Base-by-base conservation (phyloP, 2,888 invertebrate genomes). In the Cremastobaeus sp. region DNA sequence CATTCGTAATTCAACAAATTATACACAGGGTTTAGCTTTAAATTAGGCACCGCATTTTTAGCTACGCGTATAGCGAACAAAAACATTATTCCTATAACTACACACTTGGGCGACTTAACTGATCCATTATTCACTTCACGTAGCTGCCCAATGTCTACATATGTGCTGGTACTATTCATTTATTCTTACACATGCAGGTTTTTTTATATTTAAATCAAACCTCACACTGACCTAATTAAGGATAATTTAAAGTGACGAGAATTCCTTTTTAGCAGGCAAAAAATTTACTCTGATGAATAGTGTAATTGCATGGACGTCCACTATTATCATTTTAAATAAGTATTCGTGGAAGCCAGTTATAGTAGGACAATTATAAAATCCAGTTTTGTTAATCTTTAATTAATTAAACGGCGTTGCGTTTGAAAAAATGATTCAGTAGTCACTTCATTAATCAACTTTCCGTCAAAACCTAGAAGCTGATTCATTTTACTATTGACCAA, bases 111-210 rank as follows among this genome's bases (percentile, higher is more conserved):
- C 37, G 43, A 57, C 50, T 52, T 50, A 52, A 64, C 62, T 57
- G 50, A 41, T 71, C 50, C 64, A 71, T 71, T 71, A 71, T 65
- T 71, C 71, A 64, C 71, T 52, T 50, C 50, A 18, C 45, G 39
- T 62, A 55, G 21, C 20, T 60, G 37, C 54, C 54, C 54, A 41
- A 54, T 54, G 59, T 17, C 45, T 68, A 54, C 47, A 50, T 37
- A 50, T 45, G 41, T 45, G 30, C 35, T 39, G 2, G 65, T 52
- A 18, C 11, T 28, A 35, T 52, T 25, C 48, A 68, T 59, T 57
- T 68, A 50, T 57, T 50, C 52, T 43, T 52, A 30, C 30, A 30
- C 47, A 39, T 18, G 35, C 41, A 35, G 52, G 41, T n/a, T 50
- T 60, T 60, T 69, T 34, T 54, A 69, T 45, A 45, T 60, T 59